Evolutionary conservation across 2,797 vertebrate species (phyloP), one percentile per base, ranked within the genome.

Genomic region (Sebastes itinus): DNA sequence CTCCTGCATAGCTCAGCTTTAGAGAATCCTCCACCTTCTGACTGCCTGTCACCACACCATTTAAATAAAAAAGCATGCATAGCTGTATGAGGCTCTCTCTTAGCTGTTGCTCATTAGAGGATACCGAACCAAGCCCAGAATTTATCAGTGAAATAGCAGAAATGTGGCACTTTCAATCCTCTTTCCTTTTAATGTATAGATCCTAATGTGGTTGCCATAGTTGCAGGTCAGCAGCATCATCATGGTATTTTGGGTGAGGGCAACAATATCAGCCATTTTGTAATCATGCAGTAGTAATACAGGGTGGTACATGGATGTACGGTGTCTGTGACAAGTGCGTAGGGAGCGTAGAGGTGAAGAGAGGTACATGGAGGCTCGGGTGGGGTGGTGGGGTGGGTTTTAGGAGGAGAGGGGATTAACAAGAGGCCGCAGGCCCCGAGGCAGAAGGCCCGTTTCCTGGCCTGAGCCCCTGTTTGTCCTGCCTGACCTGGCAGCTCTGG

Each of bases 401-500:
- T 71, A 85, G 65, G 77, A 76, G 82, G 67, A 80, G 72, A 54
- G 85, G 97, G 97, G 98, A 99, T 99, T 99, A 99, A 92, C 87
- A 94, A 96, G 94, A 96, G 97, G 96, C 96, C 94, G 95, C 94
- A 94, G 95, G 96, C 97, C 98, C 97, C 92, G 89, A 96, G 96
- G 95, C 95, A 90, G 85, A 93, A 93, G 95, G 96, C 83, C 88
- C 83, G 91, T 96, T 97, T 96, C 96, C 96, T 97, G 97, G 97
- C 96, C 96, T 96, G 94, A 95, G 96, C 96, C 96, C 96, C 95
- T 97, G 96, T 97, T 96, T 98, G 97, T 99, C 95, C 97, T 97
- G 97, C 97, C 96, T 98, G 98, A 99, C 98, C 97, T 97, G 97
- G 96, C 98, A 97, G 94, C 96, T 95, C 96, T 96, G 95, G 96